Evolutionary conservation across 2,888 invertebrate genomes (phyloP).

Genomic region (Tetramorium bicarinatum): DNA sequence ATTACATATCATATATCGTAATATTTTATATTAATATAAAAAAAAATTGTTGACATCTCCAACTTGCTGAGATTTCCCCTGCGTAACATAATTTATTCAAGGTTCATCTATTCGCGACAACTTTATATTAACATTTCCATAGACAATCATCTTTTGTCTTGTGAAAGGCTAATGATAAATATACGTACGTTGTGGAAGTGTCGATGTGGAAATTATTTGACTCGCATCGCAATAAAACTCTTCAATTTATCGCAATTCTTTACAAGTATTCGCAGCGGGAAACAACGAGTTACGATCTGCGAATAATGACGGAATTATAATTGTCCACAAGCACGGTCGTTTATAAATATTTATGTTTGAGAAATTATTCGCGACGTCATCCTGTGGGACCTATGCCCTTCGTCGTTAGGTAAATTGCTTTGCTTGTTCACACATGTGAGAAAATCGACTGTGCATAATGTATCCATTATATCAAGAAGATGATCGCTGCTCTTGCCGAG

Average conservation of each 20-base stretch:
- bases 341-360: constrained; percentile 58
- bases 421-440: constrained; percentile 46
- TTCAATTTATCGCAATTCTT: not conserved
- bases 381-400: constrained; percentile 40
- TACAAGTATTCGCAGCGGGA: not conserved
- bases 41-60: not conserved
- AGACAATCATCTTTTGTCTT: not conserved
- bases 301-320: constrained; percentile 23
- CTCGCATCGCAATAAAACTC: not conserved
- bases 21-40: constrained; percentile 8
- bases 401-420: constrained; percentile 58
- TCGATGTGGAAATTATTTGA: constrained; percentile 22
- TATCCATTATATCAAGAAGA: constrained; percentile 44
- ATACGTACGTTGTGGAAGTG: not conserved
- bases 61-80: not conserved
- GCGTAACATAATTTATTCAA: not conserved
- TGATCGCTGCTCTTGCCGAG: constrained; percentile 8
- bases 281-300: constrained; percentile 26
- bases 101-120: not conserved
- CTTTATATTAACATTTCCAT: not conserved
- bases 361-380: constrained; percentile 32
- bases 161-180: not conserved
- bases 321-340: constrained; percentile 22
- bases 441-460: constrained; percentile 30
- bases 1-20: not conserved